Base-by-base conservation (phyloP, 1,140 invertebrate genomes). In the Pseudoatta argentina region DNA sequence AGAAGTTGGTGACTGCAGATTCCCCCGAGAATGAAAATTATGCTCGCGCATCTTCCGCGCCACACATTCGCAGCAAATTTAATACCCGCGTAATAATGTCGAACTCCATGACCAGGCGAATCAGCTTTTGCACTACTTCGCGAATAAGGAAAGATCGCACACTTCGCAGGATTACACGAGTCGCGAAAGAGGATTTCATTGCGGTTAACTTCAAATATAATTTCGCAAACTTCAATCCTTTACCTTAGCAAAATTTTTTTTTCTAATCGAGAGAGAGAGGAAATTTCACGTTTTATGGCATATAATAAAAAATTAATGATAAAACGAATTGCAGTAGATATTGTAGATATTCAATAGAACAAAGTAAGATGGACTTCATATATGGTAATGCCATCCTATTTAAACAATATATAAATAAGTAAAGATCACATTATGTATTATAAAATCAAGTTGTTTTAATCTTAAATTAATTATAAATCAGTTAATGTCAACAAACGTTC, bases 81-180 rank as follows among this genome's bases (percentile, higher is more conserved):
- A 82, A 82, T 73, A 82, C 8, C 44, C 69, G 44, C 64, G 63
- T 79, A 79, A 69, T 79, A 79, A 69, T 51, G 48, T 79, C 63
- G 63, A 69, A 69, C 27, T 69, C 21, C 64, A 48, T 51, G 59
- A 78, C 39, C 75, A 34, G 8, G 44, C 48, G 76, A 69, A 78
- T 77, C 59, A 30, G 59, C 24, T 69, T 69, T 79, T 24, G 24
- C 39, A 18, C 44, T 53, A 64, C 61, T 79, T 69, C 14, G 64
- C 57, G 27, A 14, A 79, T 16, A 16, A 63, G 27, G 18, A 18
- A 55, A 48, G 18, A 69, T 69, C 48, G 30, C 30, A 4, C 30
- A 6, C 4, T 63, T 61, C 55, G 24, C 53, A 16, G 21, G 14
- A 24, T 27, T 39, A 24, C 7, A 14, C 57, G 34, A 59, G 27